phyloP scores from a whole-genome alignment of 37 sponge, comb jelly and placozoan genomes.

The Lycopodina hypogea region DNA sequence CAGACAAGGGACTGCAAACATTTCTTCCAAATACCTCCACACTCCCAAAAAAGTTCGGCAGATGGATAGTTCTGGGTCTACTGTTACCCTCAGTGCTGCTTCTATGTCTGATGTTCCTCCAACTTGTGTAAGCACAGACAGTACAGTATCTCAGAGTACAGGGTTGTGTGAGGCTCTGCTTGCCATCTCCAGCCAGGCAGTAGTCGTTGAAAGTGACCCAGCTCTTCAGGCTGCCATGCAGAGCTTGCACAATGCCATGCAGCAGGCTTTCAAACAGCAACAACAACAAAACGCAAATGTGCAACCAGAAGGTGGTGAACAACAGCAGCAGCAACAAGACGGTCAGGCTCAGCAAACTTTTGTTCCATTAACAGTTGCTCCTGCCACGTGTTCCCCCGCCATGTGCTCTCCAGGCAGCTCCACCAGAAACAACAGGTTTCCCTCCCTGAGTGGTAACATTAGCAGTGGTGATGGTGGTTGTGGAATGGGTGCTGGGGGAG shows the following conservation, averaged over 20 bases:
- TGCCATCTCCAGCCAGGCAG: conserved; percentile 45
- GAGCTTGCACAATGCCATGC: neutral
- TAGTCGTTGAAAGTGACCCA: neutral
- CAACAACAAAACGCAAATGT: neutral
- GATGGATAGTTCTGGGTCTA: neutral
- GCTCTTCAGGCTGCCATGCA: conserved; percentile 30
- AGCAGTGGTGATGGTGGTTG: too few relatives aligned
- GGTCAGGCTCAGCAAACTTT: too few relatives aligned
- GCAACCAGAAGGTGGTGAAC: neutral
- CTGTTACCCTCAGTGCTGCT: neutral
- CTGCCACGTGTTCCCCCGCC: neutral
- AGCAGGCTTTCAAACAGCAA: conserved; percentile 21
- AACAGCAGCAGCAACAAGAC: neutral
- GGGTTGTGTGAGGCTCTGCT: conserved; percentile 65
- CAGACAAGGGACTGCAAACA: neutral
- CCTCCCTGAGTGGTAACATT: neutral
- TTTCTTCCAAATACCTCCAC: conserved; percentile 1
- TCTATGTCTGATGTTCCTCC: neutral
- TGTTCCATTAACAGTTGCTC: neutral
- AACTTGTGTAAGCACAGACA: neutral
- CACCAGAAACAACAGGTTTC: neutral
- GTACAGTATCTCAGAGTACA: conserved; percentile 46
- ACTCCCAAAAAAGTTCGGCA: conserved; percentile 44
- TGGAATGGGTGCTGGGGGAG: neutral
- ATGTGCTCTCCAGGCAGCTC: neutral